Evolutionary conservation across 2,113 vertebrate species (phyloP).

Genomic region (Corythoichthys intestinalis): DNA sequence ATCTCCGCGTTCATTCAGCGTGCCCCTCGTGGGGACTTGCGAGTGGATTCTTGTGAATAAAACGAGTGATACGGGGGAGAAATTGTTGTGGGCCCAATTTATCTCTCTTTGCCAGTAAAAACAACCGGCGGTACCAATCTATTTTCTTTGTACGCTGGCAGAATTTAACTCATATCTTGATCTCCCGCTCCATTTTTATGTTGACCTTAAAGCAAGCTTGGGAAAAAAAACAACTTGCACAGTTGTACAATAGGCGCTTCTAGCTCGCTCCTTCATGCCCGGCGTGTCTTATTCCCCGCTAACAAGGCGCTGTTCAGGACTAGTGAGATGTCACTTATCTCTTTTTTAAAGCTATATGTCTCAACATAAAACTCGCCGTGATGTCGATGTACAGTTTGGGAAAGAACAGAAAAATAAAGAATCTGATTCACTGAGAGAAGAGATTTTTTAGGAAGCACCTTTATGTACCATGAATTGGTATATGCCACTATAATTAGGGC

Average conservation of each 20-base stretch:
- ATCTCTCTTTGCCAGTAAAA: slow-evolving; percentile 32
- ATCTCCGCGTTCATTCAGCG: slow-evolving; percentile 65
- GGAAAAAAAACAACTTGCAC: not conserved
- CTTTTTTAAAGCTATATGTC: not conserved
- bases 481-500: too few relatives aligned
- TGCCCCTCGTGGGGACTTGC: slow-evolving; percentile 65
- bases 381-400: not conserved
- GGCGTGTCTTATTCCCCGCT: not conserved
- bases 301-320: not conserved
- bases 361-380: not conserved
- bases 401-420: not conserved
- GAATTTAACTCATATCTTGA: slow-evolving; percentile 41
- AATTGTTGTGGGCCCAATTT: slow-evolving; percentile 17
- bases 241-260: not conserved
- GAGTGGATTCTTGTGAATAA: slow-evolving; percentile 75
- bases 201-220: slow-evolving; percentile 24
- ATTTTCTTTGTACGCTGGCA: slow-evolving; percentile 50
- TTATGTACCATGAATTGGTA: too few relatives aligned
- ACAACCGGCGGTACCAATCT: slow-evolving; percentile 43
- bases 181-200: slow-evolving; percentile 28
- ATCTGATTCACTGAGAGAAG: not conserved
- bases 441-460: too few relatives aligned
- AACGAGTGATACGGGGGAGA: slow-evolving; percentile 55
- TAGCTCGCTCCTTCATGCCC: slow-evolving; percentile 1
- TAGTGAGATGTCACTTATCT: not conserved